Evolutionary conservation across 2,113 vertebrate species (phyloP), one percentile per base, ranked within the genome.

Genomic region (Heterochromis multidens): DNA sequence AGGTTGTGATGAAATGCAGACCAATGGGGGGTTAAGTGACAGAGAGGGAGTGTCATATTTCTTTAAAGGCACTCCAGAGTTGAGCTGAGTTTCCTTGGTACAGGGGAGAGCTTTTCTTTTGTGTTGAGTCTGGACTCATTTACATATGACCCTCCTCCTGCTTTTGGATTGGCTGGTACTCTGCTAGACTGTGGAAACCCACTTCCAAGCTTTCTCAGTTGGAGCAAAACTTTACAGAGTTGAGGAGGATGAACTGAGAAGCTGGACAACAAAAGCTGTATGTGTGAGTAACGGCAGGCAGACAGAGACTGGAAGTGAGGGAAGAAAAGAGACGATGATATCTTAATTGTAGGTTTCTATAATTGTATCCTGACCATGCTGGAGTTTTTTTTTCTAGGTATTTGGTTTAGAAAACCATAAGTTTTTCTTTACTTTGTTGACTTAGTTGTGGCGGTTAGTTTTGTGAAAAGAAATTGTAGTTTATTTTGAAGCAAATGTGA

Each of bases 21-120:
- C 82, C 33, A 46, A 54, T n/a, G 37, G 62, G 16, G 21, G 19
- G 25, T 29, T 31, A 13, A 63, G 77, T 83, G 83, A 82, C n/a
- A 6, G 54, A 12, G 84, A 82, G 72, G 46, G 2, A 70, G 91
- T 93, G 87, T 96, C 95, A 52, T 56, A 59, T 96, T 96, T 94
- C 95, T 90, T 67, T 95, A 84, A 95, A 94, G 92, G 88, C 94
- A 72, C 86, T 89, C 56, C 83, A 79, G 67, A 93, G 87, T 65
- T 87, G 77, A 78, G 77, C 57, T 5, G 79, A 31, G 52, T 90
- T 84, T 95, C 93, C 91, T 88, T 56, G 11, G 87, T 88, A 86
- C 85, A 86, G 77, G 58, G 83, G 76, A 72, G 52, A 72, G 67
- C 16, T 17, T 84, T 33, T 60, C 54, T 57, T 91, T 80, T 88